Conservation (phyloP, 2,797 vertebrate genomes). For the Rallus crepitans region DNA sequence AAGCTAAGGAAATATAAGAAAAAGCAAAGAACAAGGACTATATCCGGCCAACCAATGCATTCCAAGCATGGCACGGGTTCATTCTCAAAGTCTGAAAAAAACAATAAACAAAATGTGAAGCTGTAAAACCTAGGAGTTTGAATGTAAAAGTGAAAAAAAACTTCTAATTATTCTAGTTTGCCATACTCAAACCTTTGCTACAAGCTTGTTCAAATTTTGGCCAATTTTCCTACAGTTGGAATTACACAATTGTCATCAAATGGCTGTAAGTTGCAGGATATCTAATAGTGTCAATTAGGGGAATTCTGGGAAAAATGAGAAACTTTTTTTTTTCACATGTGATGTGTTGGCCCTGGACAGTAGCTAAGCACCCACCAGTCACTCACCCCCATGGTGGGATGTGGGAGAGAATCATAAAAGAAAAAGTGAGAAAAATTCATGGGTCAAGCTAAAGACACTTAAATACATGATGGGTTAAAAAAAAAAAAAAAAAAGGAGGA, state of each 20-base stretch:
- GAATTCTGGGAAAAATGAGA: neutral
- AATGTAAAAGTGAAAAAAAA: neutral
- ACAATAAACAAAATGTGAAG: neutral
- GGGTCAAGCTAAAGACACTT: neutral
- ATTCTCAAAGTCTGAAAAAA: neutral
- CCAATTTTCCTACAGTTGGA: neutral
- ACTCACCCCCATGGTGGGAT: accelerated
- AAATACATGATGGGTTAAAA: neutral
- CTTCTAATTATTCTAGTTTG: neutral
- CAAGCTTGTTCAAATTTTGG: neutral
- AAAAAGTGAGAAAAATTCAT: neutral
- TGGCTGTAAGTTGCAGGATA: neutral
- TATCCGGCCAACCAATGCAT: neutral
- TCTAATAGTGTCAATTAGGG: neutral
- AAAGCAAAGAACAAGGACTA: neutral
- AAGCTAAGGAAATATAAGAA: neutral
- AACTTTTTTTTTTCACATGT: neutral
- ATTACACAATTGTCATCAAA: neutral
- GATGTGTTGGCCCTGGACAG: neutral
- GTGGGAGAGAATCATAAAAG: accelerated
- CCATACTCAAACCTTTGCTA: neutral
- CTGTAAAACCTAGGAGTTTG: neutral
- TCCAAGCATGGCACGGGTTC: neutral
- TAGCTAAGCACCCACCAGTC: neutral
- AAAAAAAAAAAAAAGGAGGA: neutral